Percentiles rank a stretch among this genome's conserved stretches.
phyloP scores from a whole-genome alignment of 2,888 invertebrate species.

The Melanophora roralis region DNA sequence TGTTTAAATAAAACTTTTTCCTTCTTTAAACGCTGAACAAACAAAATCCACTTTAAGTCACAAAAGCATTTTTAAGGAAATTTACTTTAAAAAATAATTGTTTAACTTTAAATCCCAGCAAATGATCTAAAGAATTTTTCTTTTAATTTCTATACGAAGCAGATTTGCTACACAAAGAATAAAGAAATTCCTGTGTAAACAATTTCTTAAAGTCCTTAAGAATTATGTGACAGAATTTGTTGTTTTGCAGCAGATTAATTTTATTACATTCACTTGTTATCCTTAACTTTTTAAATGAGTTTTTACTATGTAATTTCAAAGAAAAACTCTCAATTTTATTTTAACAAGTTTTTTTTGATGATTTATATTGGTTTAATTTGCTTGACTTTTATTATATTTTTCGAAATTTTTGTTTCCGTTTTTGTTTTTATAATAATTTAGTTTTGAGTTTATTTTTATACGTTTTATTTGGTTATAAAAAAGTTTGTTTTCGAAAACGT shows the following conservation, averaged over 20 bases:
- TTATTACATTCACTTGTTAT: background rate
- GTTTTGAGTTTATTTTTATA: background rate
- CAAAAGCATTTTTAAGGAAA: too few relatives aligned
- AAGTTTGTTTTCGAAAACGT: background rate
- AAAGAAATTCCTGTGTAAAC: background rate
- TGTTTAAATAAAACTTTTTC: too few relatives aligned
- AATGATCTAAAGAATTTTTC: background rate
- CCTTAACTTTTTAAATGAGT: background rate
- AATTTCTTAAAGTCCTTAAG: background rate
- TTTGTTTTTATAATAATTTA: background rate
- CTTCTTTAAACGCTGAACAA: too few relatives aligned
- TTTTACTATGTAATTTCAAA: background rate
- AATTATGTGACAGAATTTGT: background rate
- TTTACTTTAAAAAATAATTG: background rate
- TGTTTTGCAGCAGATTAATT: background rate
- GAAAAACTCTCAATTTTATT: background rate
- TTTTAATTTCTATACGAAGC: background rate
- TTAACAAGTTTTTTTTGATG: background rate
- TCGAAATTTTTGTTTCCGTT: background rate
- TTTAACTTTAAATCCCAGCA: background rate
- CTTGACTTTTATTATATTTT: slow-evolving; percentile 11
- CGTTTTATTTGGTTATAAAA: background rate
- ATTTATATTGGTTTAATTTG: slow-evolving; percentile 7
- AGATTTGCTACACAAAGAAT: background rate
- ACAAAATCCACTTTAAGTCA: too few relatives aligned